phyloP scores from a whole-genome alignment of 2,888 invertebrate species.

The Glaucopsyche alexis region DNA sequence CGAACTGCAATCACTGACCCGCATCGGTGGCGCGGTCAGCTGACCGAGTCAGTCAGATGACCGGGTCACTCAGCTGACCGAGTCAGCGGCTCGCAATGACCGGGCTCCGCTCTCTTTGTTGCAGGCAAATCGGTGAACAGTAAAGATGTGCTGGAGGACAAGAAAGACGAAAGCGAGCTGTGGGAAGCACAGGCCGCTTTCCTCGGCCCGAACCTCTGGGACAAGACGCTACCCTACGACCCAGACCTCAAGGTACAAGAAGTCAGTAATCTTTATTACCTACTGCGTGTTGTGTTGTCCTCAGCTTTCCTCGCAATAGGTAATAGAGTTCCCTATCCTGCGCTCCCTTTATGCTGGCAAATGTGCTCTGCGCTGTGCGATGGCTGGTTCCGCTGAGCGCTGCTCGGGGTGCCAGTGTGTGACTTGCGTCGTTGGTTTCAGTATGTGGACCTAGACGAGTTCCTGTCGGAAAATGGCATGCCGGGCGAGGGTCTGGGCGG shows the following conservation, averaged over 20 bases:
- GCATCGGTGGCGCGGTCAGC: conserved; percentile 9
- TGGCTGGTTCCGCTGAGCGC: conserved; percentile 30
- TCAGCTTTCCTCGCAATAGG: conserved; percentile 63
- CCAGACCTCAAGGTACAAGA: conserved; percentile 96
- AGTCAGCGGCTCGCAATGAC: conserved; percentile 54
- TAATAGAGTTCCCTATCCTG: conserved; percentile 56
- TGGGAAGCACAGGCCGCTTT: conserved; percentile 98
- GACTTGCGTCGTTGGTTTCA: conserved; percentile 68
- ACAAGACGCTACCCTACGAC: conserved; percentile 94
- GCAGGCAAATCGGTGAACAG: conserved; percentile 82
- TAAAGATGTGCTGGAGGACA: conserved; percentile 83
- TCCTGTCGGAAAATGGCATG: conserved; percentile 96
- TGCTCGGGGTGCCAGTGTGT: conserved; percentile 41
- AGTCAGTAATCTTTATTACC: conserved; percentile 80
- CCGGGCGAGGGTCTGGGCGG: conserved; percentile 88
- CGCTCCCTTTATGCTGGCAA: conserved; percentile 34
- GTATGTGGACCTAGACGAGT: conserved; percentile 98
- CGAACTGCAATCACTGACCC: not conserved
- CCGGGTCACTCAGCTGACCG: conserved; percentile 36
- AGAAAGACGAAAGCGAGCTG: conserved; percentile 90
- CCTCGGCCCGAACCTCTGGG: conserved; percentile 97
- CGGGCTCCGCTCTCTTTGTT: conserved; percentile 67
- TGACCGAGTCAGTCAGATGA: conserved; percentile 29
- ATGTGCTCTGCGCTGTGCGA: conserved; percentile 28
- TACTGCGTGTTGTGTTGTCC: conserved; percentile 64